A percentile compares a stretch with the other conserved stretches of the same genome.
These are phyloP conservation scores for Prosopocoilus inquinatus DNA, from an alignment of 2,888 invertebrate species.

Conservation along the genomic window DNA sequence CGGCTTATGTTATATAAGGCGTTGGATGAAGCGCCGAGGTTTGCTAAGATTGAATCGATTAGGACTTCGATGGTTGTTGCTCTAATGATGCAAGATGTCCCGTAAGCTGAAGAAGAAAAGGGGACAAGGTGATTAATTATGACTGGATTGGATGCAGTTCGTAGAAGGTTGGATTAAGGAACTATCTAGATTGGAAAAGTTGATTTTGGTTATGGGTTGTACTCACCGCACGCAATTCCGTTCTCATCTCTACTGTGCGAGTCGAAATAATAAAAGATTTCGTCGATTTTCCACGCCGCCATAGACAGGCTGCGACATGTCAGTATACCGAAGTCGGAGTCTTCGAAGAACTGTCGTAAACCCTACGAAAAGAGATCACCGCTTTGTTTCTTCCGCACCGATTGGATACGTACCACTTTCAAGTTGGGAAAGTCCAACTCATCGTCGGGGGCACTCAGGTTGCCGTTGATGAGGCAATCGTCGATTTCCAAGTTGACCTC, in stretches of 20 bases:
- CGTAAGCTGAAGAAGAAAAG: slow-evolving; percentile 38
- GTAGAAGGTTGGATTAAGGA: not conserved
- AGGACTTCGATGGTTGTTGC: slow-evolving; percentile 41
- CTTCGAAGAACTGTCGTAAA: slow-evolving; percentile 46
- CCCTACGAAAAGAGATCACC: slow-evolving; percentile 33
- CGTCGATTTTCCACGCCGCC: slow-evolving; percentile 57
- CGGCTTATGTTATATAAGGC: slow-evolving; percentile 42
- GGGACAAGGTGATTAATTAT: slow-evolving; percentile 8
- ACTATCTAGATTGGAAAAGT: not conserved
- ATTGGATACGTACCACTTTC: slow-evolving; percentile 22
- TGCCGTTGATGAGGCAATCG: slow-evolving; percentile 45
- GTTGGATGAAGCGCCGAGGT: slow-evolving; percentile 39
- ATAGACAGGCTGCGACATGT: slow-evolving; percentile 58
- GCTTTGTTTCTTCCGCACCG: not conserved
- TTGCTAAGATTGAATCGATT: slow-evolving; percentile 42
- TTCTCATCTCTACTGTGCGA: slow-evolving; percentile 59
- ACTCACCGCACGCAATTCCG: slow-evolving; percentile 49
- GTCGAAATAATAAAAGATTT: slow-evolving; percentile 56
- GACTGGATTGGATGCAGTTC: not conserved
- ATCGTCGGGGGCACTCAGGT: slow-evolving; percentile 19
- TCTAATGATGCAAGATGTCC: slow-evolving; percentile 50
- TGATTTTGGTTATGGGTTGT: not conserved
- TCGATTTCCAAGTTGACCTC: slow-evolving; percentile 38
- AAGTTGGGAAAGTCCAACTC: slow-evolving; percentile 30
- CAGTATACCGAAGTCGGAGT: slow-evolving; percentile 53